Base-by-base conservation (phyloP, 2,797 vertebrate genomes). In the Galaxias olidus region DNA sequence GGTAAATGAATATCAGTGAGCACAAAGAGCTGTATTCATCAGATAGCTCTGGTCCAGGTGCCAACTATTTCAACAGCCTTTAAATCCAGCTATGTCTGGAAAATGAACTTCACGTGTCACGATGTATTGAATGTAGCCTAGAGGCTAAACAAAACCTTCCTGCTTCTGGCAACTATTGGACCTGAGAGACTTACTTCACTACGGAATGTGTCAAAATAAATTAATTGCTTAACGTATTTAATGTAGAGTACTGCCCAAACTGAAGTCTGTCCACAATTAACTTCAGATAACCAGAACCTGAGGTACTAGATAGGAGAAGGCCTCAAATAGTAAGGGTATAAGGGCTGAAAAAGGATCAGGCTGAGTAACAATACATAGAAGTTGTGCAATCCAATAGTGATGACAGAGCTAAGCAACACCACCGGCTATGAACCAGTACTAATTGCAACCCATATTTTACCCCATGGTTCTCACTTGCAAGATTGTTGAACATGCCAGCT, bases 1-100 rank as follows among this genome's bases (percentile, higher is more conserved):
- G 2, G 30, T 30, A 30, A 30, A 30, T 30, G 30, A 30, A 30
- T 30, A 80, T 80, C 79, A 74, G 71, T 17, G 50, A 78, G 73
- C 59, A 84, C 79, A 84, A 75, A 75, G 80, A 74, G 67, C 41
- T 59, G 73, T 67, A 84, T 86, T 88, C 79, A 86, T 72, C 58
- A 30, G 65, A 61, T 51, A 61, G 54, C 65, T 47, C 59, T 73
- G 68, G 71, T 69, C 54, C 50, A 60, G 59, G 72, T 14, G 44
- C 63, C 56, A 58, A 42, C 56, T 68, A 73, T 69, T 60, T 64
- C 65, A 62, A 44, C 63, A 68, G 66, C 43, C 58, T 69, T 30
- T 63, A 61, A 43, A 55, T 48, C 52, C 17, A 0, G 61, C 61
- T 10, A 19, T 50, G 57, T 44, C 64, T 69, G 10, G 65, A 66